Evolutionary conservation across 2,113 vertebrate species (phyloP), one percentile per base, ranked within the genome.

Genomic region (Ceyx melanurus): DNA sequence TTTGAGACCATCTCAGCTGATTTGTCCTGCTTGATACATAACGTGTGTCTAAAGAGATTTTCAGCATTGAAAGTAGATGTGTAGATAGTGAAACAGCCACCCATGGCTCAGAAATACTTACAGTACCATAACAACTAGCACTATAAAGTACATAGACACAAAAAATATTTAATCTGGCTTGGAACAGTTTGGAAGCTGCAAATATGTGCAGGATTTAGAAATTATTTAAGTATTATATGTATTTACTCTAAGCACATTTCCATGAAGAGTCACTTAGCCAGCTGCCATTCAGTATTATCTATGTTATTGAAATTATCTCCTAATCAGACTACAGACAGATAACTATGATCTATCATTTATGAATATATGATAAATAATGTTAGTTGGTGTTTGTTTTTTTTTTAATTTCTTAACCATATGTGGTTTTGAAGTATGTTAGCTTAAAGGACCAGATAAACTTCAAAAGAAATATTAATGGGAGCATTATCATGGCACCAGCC

Each of bases 341-440:
- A 82, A 88, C 73, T 81, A 16, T 94, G 51, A 82, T 91, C 26
- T 77, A 83, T 90, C 46, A 88, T 92, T 93, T 80, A 86, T 90
- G 35, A 77, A 25, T 83, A 20, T 88, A 66, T 83, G 45, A 85
- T 80, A 58, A 70, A 40, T 43, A 76, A 64, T 72, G 6, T 65
- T 37, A 37, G 37, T 82, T 73, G 31, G 31, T 67, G 57, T 70
- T 71, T 43, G 42, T 11, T 66, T 68, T 48, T 29, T 4, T 68
- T 20, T 70, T 74, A 37, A 9, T 82, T 80, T 43, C 71, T 85
- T 89, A 85, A 62, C 22, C 6, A 6, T 72, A 28, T 61, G 16
- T 53, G 29, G 73, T n/a, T 51, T 88, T 88, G 46, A 89, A 80
- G 28, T 66, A 35, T 56, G 13, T 86, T 43, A 82, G 16, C 86